Conservation (phyloP, 64 coral and sea anemone species). For the Montipora foliosa region DNA sequence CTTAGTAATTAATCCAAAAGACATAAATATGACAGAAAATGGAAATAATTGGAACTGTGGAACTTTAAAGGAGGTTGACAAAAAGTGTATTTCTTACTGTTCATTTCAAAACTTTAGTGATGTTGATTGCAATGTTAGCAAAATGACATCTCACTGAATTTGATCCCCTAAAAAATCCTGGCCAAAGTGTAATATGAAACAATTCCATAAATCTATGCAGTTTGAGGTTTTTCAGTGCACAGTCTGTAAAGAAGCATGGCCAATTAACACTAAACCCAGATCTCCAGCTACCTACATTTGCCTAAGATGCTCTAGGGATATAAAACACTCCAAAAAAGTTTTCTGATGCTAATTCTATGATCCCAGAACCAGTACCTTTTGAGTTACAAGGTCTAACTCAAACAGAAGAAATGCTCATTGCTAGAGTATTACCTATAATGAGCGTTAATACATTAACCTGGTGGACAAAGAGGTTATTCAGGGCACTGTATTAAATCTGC, state of each 20-base stretch:
- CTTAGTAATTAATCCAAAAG: background rate
- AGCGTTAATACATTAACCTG: background rate
- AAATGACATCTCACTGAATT: conserved; percentile 6
- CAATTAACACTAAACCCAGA: background rate
- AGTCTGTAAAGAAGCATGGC: background rate
- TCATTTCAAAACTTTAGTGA: background rate
- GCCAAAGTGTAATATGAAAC: conserved; percentile 6
- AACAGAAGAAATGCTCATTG: background rate
- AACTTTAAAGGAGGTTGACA: background rate
- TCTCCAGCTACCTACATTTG: background rate
- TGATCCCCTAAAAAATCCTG: background rate
- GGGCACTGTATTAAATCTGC: conserved; percentile 21
- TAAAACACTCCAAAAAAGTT: conserved; percentile 28
- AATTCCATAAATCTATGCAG: conserved; percentile 8
- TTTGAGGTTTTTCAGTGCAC: conserved; percentile 6
- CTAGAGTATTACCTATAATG: background rate
- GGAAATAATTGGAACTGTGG: background rate
- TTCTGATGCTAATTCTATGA: conserved; percentile 26
- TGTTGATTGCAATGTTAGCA: background rate
- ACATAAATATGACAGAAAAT: background rate
- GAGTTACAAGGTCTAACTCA: background rate
- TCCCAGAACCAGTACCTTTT: conserved; percentile 43
- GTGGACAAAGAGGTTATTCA: background rate
- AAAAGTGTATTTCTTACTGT: background rate
- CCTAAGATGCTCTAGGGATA: background rate